Conservation (phyloP, 2,797 vertebrate species). For the Leptatherina wallacei region DNA sequence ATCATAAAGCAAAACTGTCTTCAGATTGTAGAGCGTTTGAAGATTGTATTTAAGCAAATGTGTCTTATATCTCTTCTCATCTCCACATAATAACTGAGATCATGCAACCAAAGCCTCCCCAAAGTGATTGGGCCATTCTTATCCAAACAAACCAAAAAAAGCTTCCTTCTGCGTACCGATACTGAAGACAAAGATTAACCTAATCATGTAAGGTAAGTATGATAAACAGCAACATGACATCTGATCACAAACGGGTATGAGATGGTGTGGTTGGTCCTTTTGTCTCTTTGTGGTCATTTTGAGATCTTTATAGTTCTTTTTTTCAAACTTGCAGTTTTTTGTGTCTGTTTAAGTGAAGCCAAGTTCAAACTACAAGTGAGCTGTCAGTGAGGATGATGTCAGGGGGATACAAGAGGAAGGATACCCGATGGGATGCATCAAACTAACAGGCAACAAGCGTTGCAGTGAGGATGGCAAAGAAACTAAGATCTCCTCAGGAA, state of each 20-base stretch:
- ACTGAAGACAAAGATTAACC: not conserved
- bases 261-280: no score
- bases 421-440: not conserved
- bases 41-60: not conserved
- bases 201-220: not conserved
- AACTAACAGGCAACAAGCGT: no score
- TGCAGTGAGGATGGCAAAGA: no score
- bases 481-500: no score
- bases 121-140: not conserved
- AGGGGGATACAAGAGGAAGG: not conserved
- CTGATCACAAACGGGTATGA: not conserved
- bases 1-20: not conserved
- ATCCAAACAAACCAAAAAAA: not conserved
- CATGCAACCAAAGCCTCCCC: not conserved
- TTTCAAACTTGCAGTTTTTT: no score
- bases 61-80: not conserved
- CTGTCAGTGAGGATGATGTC: not conserved
- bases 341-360: no score
- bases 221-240: not conserved
- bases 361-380: not conserved
- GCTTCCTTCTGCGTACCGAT: no score
- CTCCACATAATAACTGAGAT: not conserved
- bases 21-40: not conserved
- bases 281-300: not conserved
- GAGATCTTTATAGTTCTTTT: no score